These are phyloP conservation scores for Caenorhabditis panamensis DNA, from an alignment of 2,888 invertebrate genomes.

Conservation along the genomic window DNA sequence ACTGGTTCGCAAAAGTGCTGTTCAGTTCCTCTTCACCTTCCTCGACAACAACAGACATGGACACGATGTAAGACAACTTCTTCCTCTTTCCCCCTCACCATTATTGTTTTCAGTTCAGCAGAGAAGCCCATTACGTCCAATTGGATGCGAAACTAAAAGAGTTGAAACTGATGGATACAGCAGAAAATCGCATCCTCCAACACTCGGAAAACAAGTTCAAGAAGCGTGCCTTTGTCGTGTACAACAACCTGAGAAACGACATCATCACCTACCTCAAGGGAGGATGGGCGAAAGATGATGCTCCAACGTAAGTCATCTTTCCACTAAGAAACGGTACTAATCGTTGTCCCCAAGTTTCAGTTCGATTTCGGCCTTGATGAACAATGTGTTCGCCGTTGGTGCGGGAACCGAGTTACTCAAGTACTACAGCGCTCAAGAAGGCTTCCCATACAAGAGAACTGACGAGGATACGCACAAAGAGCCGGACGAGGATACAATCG, in stretches of 20 bases:
- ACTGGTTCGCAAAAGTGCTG: slow-evolving; percentile 90
- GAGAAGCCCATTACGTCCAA: background rate
- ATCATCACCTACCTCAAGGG: slow-evolving; percentile 2
- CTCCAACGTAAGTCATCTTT: background rate
- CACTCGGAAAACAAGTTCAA: slow-evolving; percentile 4
- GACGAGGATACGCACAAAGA: background rate
- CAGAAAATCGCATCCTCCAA: background rate
- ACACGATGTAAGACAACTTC: slow-evolving; percentile 66
- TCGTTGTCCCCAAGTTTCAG: background rate
- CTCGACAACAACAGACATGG: slow-evolving; percentile 89
- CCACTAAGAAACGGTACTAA: background rate
- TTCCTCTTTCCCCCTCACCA: background rate
- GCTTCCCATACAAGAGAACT: slow-evolving; percentile 1
- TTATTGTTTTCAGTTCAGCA: slow-evolving; percentile 31
- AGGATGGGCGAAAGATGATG: background rate
- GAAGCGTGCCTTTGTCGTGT: background rate
- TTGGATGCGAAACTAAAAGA: background rate
- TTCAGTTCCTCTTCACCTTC: slow-evolving; percentile 87
- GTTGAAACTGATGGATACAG: background rate
- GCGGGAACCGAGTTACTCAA: background rate
- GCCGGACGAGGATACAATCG: background rate
- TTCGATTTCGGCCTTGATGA: background rate
- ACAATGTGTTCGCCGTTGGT: background rate
- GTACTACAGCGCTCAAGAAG: background rate
- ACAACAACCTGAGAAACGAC: background rate